Conservation (phyloP, 2,888 invertebrate species). For the Chrysomela aeneicollis region DNA sequence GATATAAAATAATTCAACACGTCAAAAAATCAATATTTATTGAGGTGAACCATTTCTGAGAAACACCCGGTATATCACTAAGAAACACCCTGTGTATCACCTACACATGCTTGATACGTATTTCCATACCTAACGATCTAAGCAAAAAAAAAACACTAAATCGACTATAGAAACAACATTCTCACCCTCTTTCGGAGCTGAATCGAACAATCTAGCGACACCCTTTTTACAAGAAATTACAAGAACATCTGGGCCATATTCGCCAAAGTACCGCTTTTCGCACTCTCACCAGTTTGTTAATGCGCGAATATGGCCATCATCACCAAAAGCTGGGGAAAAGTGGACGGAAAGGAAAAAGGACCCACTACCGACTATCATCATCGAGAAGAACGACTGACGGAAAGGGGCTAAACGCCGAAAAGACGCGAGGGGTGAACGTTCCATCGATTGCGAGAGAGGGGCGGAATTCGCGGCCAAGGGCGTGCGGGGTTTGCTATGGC, state of each 20-base stretch:
- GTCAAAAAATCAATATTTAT: no score
- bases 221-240: conserved; percentile 25
- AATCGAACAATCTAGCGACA: conserved; percentile 24
- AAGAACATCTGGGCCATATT: conserved; percentile 52
- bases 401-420: conserved; percentile 25
- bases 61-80: no score
- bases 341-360: conserved; percentile 27
- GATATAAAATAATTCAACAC: no score
- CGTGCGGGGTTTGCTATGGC: conserved; percentile 11
- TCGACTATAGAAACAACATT: background rate
- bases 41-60: no score
- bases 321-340: conserved; percentile 47
- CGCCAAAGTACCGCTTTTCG: conserved; percentile 40
- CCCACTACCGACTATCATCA: conserved; percentile 53
- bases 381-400: conserved; percentile 31
- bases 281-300: conserved; percentile 52
- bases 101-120: background rate
- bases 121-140: background rate
- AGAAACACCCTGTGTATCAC: background rate
- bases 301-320: conserved; percentile 57
- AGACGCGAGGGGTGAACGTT: conserved; percentile 46
- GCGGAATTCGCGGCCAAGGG: conserved; percentile 28
- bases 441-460: conserved; percentile 48
- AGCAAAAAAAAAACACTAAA: background rate
- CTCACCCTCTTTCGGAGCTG: background rate